These are phyloP conservation scores for Chitala chitala DNA, from an alignment of 2,113 vertebrate species.

Conservation along the genomic window DNA sequence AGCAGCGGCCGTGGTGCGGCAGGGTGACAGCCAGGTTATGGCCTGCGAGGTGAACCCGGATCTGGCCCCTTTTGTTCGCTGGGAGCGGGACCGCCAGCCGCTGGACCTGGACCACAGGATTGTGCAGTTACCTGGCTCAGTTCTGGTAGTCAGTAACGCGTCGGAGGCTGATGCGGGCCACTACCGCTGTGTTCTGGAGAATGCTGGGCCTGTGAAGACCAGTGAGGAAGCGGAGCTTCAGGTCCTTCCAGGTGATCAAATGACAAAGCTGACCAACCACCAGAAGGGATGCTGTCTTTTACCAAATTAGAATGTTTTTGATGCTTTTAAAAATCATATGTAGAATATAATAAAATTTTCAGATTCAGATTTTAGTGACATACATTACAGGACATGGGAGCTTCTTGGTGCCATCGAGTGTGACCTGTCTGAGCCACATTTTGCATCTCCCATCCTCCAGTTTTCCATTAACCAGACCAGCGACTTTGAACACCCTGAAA, in stretches of 20 bases:
- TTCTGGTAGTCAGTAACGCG: slow-evolving; percentile 76
- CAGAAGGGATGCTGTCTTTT: no score
- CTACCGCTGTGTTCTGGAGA: slow-evolving; percentile 85
- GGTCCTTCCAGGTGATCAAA: slow-evolving; percentile 77
- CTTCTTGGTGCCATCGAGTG: no score
- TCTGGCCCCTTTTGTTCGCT: slow-evolving; percentile 72
- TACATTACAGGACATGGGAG: no score
- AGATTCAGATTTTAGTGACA: no score
- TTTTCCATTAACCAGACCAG: no score
- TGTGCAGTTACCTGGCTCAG: slow-evolving; percentile 68
- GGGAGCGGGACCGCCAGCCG: slow-evolving; percentile 75
- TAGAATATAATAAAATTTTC: no score
- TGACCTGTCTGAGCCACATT: no score
- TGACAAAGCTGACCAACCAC: no score
- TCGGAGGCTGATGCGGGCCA: slow-evolving; percentile 72
- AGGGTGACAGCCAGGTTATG: slow-evolving; percentile 71
- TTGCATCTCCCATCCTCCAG: no score
- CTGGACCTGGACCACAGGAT: slow-evolving; percentile 58
- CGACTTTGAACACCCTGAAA: no score
- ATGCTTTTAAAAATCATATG: no score
- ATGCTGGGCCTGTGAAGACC: slow-evolving; percentile 69
- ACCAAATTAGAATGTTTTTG: no score
- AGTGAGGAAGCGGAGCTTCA: slow-evolving; percentile 84
- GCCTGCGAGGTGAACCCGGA: slow-evolving; percentile 79
- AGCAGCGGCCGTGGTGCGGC: slow-evolving; percentile 52